phyloP scores from a whole-genome alignment of 2,888 invertebrate genomes.

The Pherbina coryleti region DNA sequence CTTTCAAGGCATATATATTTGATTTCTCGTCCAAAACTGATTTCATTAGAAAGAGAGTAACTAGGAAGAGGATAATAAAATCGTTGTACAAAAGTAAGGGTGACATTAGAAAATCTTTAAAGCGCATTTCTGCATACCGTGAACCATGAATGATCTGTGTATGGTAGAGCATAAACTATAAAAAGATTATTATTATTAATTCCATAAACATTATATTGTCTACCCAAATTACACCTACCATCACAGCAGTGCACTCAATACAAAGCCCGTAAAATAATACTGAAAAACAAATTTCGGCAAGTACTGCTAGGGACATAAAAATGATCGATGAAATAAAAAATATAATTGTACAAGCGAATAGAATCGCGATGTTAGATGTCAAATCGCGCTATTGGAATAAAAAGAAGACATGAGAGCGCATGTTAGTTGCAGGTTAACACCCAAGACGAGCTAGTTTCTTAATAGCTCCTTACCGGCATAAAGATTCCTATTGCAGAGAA shows the following conservation, averaged over 20 bases:
- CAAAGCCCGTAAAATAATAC: background rate
- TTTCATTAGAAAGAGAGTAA: too few species aligned
- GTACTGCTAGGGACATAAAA: conserved; percentile 43
- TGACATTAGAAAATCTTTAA: conserved; percentile 56
- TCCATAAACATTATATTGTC: background rate
- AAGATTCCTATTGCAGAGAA: conserved; percentile 51
- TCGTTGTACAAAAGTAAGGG: conserved; percentile 58
- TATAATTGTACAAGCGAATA: conserved; percentile 59
- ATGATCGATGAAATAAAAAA: conserved; percentile 56
- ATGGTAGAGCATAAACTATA: conserved; percentile 61
- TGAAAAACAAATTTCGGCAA: background rate
- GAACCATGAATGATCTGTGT: conserved; percentile 61
- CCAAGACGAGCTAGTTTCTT: background rate
- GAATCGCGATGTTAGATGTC: conserved; percentile 57
- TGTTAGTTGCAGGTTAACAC: background rate
- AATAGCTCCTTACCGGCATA: conserved; percentile 50
- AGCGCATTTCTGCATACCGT: conserved; percentile 61
- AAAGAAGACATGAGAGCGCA: conserved; percentile 13
- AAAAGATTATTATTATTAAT: background rate
- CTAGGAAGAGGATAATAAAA: conserved; percentile 49
- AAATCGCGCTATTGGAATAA: conserved; percentile 54
- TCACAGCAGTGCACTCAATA: too few species aligned
- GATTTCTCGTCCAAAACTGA: too few species aligned
- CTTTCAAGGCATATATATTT: too few species aligned
- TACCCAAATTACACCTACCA: too few species aligned